phyloP scores from a whole-genome alignment of 2,888 invertebrate genomes.

The Cantharis flavilabris region DNA sequence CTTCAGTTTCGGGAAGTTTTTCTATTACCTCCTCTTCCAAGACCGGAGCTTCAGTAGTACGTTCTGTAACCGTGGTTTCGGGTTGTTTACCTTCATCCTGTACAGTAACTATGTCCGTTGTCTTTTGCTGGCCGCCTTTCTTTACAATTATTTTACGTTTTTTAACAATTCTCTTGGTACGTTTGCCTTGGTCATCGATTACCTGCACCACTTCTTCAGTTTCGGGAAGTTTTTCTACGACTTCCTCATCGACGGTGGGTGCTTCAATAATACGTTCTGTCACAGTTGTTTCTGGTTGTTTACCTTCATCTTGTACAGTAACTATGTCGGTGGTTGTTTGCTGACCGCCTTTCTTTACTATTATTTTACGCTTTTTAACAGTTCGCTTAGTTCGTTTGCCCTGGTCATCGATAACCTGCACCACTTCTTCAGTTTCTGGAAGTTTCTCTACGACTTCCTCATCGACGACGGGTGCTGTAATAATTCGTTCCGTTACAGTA shows the following conservation, averaged over 20 bases:
- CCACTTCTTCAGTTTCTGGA: conserved; percentile 41
- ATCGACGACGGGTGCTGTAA: conserved; percentile 30
- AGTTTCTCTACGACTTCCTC: conserved; percentile 46
- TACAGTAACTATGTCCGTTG: conserved; percentile 35
- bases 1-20: conserved; percentile 39
- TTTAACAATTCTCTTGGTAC: conserved; percentile 46
- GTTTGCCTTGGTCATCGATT: conserved; percentile 34
- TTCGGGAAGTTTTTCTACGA: conserved; percentile 38
- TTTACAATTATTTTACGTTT: conserved; percentile 47
- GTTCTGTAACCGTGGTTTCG: conserved; percentile 43
- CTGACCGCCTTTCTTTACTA: conserved; percentile 42
- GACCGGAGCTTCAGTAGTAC: conserved; percentile 33
- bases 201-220: conserved; percentile 34
- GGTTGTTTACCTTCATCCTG: conserved; percentile 31
- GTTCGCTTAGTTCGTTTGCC: conserved; percentile 40
- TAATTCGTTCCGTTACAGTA: conserved; percentile 44
- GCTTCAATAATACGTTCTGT: conserved; percentile 35
- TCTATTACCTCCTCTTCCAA: conserved; percentile 29
- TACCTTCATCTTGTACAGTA: conserved; percentile 46
- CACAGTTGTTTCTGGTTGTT: conserved; percentile 46
- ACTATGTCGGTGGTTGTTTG: conserved; percentile 51
- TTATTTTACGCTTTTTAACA: conserved; percentile 45
- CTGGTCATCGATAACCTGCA: conserved; percentile 37
- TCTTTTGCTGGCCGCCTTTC: conserved; percentile 39
- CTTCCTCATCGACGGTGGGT: conserved; percentile 28